A percentile compares a stretch with the other conserved stretches of the same genome.
phyloP scores from a whole-genome alignment of 2,888 invertebrate species.

The Lucinisca nassula region DNA sequence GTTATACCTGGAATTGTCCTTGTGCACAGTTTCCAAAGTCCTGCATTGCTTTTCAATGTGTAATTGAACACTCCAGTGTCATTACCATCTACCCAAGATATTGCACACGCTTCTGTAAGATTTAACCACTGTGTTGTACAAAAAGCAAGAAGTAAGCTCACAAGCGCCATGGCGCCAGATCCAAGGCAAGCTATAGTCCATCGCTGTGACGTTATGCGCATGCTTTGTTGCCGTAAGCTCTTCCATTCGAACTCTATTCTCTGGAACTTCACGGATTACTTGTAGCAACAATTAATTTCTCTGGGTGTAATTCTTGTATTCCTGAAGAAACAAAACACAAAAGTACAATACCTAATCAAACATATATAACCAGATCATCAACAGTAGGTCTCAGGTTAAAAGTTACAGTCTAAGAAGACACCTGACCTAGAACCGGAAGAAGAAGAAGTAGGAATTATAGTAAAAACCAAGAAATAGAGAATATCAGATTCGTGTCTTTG shows the following conservation, averaged over 20 bases:
- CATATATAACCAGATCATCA: too few species aligned
- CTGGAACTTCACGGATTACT: too few species aligned
- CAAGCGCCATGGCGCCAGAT: constrained; percentile 76
- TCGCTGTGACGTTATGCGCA: constrained; percentile 47
- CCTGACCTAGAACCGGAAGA: too few species aligned
- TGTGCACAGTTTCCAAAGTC: constrained; percentile 74
- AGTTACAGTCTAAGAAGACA: too few species aligned
- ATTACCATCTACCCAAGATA: neutral
- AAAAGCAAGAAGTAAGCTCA: constrained; percentile 77
- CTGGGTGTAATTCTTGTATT: too few species aligned
- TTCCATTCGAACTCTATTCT: constrained; percentile 52
- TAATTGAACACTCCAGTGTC: constrained; percentile 24
- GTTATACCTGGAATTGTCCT: constrained; percentile 14
- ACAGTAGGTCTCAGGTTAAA: too few species aligned
- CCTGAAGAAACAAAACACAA: too few species aligned
- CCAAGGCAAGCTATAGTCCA: constrained; percentile 74
- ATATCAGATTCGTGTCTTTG: too few species aligned
- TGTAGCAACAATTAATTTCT: too few species aligned
- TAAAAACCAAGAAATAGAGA: too few species aligned
- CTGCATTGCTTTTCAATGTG: constrained; percentile 69
- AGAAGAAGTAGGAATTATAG: too few species aligned
- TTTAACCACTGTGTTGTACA: constrained; percentile 80
- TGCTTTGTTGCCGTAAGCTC: constrained; percentile 14
- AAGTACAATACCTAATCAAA: too few species aligned
- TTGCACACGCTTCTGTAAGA: constrained; percentile 61